Conservation (phyloP, 2,113 vertebrate species). For the Sylvietta virens region DNA sequence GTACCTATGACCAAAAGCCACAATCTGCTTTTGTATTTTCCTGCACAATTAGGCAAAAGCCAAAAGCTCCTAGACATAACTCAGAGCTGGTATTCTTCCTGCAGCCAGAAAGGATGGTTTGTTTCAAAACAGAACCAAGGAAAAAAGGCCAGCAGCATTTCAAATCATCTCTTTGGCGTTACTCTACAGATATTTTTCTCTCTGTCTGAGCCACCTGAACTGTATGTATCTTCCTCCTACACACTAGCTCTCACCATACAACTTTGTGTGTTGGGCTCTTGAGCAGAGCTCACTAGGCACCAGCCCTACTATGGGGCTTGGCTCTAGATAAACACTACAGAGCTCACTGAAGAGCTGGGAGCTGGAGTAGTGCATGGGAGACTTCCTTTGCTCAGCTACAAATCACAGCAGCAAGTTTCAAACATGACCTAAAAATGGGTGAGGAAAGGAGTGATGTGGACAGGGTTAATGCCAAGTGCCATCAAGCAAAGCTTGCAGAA, state of each 20-base stretch:
- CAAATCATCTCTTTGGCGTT: background rate
- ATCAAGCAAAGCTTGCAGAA: background rate
- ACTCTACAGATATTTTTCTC: background rate
- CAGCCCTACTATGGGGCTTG: rapidly evolving
- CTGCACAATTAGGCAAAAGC: background rate
- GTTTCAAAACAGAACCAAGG: background rate
- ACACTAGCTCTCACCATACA: background rate
- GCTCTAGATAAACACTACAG: background rate
- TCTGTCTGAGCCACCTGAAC: background rate
- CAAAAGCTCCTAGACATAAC: background rate
- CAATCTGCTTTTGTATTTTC: background rate
- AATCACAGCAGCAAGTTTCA: background rate
- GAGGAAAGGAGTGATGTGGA: background rate
- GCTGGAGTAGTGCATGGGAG: background rate
- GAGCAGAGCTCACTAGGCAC: background rate
- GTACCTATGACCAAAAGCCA: background rate
- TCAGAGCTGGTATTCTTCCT: background rate
- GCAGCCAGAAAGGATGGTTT: background rate
- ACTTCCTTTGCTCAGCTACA: background rate
- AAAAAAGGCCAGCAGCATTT: background rate
- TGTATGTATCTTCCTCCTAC: background rate
- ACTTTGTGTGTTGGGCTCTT: background rate
- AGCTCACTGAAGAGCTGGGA: background rate
- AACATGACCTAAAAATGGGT: background rate
- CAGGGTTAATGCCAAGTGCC: background rate